Base-by-base conservation (phyloP, 1,140 invertebrate genomes). In the Sycophila sp. region DNA sequence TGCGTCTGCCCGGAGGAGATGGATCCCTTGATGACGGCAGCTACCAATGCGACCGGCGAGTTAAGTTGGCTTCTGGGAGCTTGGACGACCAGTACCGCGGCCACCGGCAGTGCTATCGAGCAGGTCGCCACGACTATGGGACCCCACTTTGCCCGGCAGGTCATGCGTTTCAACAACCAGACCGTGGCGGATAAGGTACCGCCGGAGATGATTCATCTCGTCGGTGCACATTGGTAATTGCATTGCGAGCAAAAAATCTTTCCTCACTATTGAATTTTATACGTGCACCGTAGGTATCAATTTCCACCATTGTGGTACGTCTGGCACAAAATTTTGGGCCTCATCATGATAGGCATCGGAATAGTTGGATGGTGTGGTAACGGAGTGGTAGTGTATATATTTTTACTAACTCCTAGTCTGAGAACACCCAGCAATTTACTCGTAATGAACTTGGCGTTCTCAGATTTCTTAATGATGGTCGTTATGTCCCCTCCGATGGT, bases 391-490 rank as follows among this genome's bases (percentile, higher is more conserved):
- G 88, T 96, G 66, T 96, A 94, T 83, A 94, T 96, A 70, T 97
- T 96, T 82, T 87, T 88, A 19, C 89, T 90, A 4, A 93, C 93
- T 1, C 94, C 94, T 84, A 86, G 87, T 47, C 88, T 96, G 2
- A 89, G 93, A 74, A 94, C 93, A 17, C 94, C 94, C 13, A 94
- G 94, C 65, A 96, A 96, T 83, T 82, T 96, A 63, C 87, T 95
- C 32, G 92, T 96, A 11, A 89, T 96, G 45, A 96, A 96, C 84
- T 87, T 96, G 74, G 94, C 94, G 7, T 91, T 96, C 80, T 94
- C 93, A 10, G 94, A 97, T 80, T 95, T 96, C 77, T 83, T 92
- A 38, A 96, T 97, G 92, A 96, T 96, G 94, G 87, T 92, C 65
- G 85, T 84, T 64, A 94, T 95, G 92, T 90, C 92, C 72, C 93